Base-by-base conservation (phyloP, 2,888 invertebrate genomes). In the Mylabris sibirica region DNA sequence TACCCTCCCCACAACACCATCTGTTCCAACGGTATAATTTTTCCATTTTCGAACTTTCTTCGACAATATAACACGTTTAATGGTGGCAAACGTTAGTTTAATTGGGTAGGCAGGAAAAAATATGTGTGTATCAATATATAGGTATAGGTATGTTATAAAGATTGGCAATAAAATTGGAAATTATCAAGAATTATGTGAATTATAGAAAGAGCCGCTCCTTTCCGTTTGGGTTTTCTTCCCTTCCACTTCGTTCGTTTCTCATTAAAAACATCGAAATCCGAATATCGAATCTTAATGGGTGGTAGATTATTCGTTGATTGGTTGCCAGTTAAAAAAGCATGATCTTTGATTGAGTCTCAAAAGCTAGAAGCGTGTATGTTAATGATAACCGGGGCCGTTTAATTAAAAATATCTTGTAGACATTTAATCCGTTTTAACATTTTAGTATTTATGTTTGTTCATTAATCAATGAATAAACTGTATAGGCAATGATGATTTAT, bases 1-100 rank as follows among this genome's bases (percentile, higher is more conserved):
- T 30, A 59, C 65, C 65, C 49, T 11, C n/a, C 59, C n/a, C 59
- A 68, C 63, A 63, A 63, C 22, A 41, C 64, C 69, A 66, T 69
- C 66, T 66, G 66, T 61, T 64, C 38, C 38, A 22, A 61, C 61
- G 22, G 61, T 38, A 38, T 61, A 61, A 61, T 61, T 61, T 61
- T 61, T 20, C 41, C 38, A 61, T 61, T 61, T 61, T 41, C 38
- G 38, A 61, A 38, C 20, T 38, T n/a, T 24, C 61, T 61, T 14
- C 57, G 24, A 24, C 57, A 57, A 57, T 49, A 44, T 44, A 44
- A 44, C 44, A 44, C 44, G 22, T 22, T 22, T 53, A 41, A 61
- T 61, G 38, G 61, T 38, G n/a, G 30, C 61, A 61, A 61, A 61
- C 41, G 61, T 38, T 41, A 61, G 61, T 38, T 61, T 61, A 61